Conservation (phyloP, 2,888 invertebrate species). For the Drosophila mimica region DNA sequence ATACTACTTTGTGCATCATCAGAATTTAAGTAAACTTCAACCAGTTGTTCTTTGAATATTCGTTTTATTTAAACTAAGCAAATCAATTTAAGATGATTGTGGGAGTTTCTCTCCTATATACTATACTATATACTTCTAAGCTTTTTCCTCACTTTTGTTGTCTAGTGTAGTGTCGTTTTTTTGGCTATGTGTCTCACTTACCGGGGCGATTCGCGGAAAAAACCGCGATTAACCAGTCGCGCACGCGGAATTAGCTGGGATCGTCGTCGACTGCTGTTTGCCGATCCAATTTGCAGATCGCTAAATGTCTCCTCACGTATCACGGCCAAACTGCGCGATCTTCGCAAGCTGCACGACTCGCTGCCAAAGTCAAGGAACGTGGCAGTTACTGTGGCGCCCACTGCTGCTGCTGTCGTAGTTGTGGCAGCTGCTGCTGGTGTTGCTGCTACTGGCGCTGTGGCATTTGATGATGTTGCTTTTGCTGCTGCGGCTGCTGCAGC, state of each 20-base stretch:
- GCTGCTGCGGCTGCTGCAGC: neutral
- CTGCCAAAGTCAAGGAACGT: slow-evolving; percentile 82
- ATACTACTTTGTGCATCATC: neutral
- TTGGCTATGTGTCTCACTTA: slow-evolving; percentile 44
- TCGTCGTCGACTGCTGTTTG: slow-evolving; percentile 88
- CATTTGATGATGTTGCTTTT: slow-evolving; percentile 17
- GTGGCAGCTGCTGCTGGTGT: slow-evolving; percentile 17
- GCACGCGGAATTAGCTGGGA: slow-evolving; percentile 93
- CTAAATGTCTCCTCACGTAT: slow-evolving; percentile 92
- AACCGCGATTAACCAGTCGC: slow-evolving; percentile 91
- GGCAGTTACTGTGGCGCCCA: slow-evolving; percentile 46
- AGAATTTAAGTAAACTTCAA: neutral
- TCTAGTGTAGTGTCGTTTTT: slow-evolving; percentile 22
- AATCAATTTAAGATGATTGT: neutral
- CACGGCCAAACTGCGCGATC: slow-evolving; percentile 90
- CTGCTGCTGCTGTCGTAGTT: slow-evolving; percentile 31
- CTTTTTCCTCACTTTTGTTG: slow-evolving; percentile 13
- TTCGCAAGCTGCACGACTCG: slow-evolving; percentile 87
- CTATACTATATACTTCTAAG: no score
- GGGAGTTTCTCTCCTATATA: neutral
- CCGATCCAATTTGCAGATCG: slow-evolving; percentile 88
- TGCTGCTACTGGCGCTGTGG: slow-evolving; percentile 13
- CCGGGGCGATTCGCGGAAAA: slow-evolving; percentile 88
- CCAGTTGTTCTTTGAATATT: neutral
- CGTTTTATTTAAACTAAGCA: neutral